phyloP scores from a whole-genome alignment of 1,140 invertebrate genomes.

The Maconellicoccus hirsutus region DNA sequence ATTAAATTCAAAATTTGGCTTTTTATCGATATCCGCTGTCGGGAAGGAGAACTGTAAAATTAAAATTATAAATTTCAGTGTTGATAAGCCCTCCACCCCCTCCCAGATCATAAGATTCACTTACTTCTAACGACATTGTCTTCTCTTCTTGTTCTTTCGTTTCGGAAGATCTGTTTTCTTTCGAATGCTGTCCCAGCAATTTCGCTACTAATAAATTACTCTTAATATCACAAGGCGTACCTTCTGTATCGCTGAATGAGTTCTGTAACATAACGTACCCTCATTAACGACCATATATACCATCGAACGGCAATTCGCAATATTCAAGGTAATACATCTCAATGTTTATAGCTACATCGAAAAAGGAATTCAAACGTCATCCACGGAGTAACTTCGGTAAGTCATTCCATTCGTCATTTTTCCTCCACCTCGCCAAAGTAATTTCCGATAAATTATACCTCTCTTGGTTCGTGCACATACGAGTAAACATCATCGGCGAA shows the following conservation, averaged over 20 bases:
- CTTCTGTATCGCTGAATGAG: not conserved
- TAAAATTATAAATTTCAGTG: too few relatives aligned
- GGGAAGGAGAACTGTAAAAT: not conserved
- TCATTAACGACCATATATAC: not conserved
- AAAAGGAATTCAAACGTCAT: not conserved
- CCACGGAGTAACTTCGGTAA: too few relatives aligned
- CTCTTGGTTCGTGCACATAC: not conserved
- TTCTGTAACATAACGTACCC: not conserved
- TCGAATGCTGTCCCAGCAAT: not conserved
- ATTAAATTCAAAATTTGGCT: not conserved
- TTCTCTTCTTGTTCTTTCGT: slow-evolving; percentile 3
- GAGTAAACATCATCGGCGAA: too few relatives aligned
- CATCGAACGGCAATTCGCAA: not conserved
- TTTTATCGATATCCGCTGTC: not conserved
- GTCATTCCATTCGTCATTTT: not conserved
- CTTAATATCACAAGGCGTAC: not conserved
- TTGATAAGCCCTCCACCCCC: too few relatives aligned
- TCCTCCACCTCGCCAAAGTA: not conserved
- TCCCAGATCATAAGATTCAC: not conserved
- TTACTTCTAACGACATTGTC: not conserved
- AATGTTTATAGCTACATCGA: not conserved
- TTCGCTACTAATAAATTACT: not conserved
- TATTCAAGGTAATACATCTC: not conserved
- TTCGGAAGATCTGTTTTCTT: not conserved
- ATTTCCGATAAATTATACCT: not conserved